Base-by-base conservation (phyloP, 1,140 invertebrate genomes). In the Neuroterus valhalla region DNA sequence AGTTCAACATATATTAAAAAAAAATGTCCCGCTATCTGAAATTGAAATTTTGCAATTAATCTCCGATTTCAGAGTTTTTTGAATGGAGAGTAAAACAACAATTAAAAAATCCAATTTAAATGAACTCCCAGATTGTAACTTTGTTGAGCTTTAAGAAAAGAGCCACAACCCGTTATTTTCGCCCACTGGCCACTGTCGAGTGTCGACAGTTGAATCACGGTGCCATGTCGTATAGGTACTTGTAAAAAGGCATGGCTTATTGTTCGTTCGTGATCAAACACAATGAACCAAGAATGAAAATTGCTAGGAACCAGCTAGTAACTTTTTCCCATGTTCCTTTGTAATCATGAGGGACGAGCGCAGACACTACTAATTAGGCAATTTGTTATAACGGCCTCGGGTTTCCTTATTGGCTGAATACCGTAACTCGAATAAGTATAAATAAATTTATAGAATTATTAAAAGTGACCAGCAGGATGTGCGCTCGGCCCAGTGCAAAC, bases 111-210 rank as follows among this genome's bases (percentile, higher is more conserved):
- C 8, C 6, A 38, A 38, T 38, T 38, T 8, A 8, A 0, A 38
- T 38, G 10, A 38, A 8, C 31, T 38, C 31, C 31, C 14, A 62
- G 26, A 26, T 62, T 62, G 55, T 31, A 26, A 38, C 8, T 10
- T 10, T 38, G 55, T 38, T 38, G 26, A 62, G 26, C 31, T 62
- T 31, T 31, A 62, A 62, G 55, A 62, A 26, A 62, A 31, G 55
- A 70, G 67, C 74, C 55, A 66, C 42, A 50, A 72, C 78, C 62
- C 71, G 75, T 78, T 78, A 81, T 78, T 81, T 73, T 73, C 72
- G 76, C 76, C 73, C 70, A 62, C 55, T 62, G n/a, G 14, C 17
- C 17, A 19, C 17, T 50, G n/a, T 50, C 19, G 14, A 15, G 23
- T 62, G 55, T 62, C 55, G 26, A 26, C n/a, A 14, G 62, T 76